These are phyloP conservation scores for Griposia aprilina DNA, from an alignment of 2,888 invertebrate species.

Conservation along the genomic window DNA sequence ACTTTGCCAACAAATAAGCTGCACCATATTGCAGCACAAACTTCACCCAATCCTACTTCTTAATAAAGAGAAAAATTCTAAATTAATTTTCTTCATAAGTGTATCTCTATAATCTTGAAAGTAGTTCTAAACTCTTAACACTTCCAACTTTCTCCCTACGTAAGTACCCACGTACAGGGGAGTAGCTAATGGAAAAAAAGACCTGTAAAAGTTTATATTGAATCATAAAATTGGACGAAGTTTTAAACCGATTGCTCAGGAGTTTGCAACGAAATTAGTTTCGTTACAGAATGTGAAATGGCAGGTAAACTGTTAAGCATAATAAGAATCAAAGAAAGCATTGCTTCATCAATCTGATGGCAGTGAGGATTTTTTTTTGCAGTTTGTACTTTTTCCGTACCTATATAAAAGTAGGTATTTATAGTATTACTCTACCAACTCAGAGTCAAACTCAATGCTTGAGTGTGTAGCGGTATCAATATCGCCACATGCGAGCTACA, in stretches of 20 bases:
- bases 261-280: conserved; percentile 63
- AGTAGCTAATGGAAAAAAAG: conserved; percentile 55
- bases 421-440: not conserved
- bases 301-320: conserved; percentile 61
- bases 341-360: too few species aligned
- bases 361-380: not conserved
- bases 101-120: conserved; percentile 31
- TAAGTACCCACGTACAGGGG: conserved; percentile 57
- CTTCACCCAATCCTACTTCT: not conserved
- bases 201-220: conserved; percentile 62
- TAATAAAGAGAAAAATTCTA: conserved; percentile 33
- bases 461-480: too few species aligned
- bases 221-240: conserved; percentile 61
- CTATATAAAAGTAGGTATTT: not conserved
- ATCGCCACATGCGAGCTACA: too few species aligned
- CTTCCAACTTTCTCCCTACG: conserved; percentile 38
- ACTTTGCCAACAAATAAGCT: not conserved
- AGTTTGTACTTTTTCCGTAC: not conserved
- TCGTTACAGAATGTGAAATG: conserved; percentile 66
- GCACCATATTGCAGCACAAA: not conserved
- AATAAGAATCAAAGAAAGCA: too few species aligned
- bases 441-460: not conserved
- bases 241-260: conserved; percentile 61
- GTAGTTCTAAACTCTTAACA: conserved; percentile 56
- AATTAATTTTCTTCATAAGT: conserved; percentile 48